Evolutionary conservation across 2,888 invertebrate species (phyloP), one percentile per base, ranked within the genome.

Genomic region (Machimus atricapillus): DNA sequence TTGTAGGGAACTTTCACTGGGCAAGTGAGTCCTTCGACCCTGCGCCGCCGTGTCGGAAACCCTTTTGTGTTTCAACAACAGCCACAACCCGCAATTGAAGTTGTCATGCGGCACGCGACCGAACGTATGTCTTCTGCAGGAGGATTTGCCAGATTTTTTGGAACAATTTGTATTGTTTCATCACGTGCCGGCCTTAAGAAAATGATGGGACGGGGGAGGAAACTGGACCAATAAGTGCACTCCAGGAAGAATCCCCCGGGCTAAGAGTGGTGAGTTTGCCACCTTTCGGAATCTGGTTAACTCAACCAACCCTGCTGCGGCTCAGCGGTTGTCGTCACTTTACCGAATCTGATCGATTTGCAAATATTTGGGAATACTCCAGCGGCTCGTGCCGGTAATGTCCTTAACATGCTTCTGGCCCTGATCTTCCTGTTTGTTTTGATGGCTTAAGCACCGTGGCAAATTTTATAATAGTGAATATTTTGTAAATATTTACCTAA

Each of bases 1-100:
- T 66, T 40, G 52, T 46, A 52, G 56, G 31, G 23, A 52, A 16
- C 34, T 56, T 27, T 16, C 34, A 14, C 56, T n/a, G 81, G 81
- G 23, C 34, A 8, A 31, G 7, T 19, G 43, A 81, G 16, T 16
- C 43, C 40, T 73, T 79, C 56, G 31, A 19, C 6, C 9, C 78
- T 85, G 74, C 58, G 27, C 78, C 58, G 27, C 78, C 81, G 74
- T 56, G 31, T 86, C 58, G 78, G 79, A 43, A 85, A 87, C 87
- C 88, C 43, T 88, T 66, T 87, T 89, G 89, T 89, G 88, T 88
- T 87, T 88, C 89, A 89, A 46, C 88, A 89, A 88, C 88, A 88
- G 89, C 89, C 89, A 87, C 89, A 89, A 89, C 89, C 89, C 88
- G 88, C 89, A 89, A 89, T 89, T 89, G 89, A 88, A 89, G 87